Percentiles rank a stretch among this genome's conserved stretches.
phyloP scores from a whole-genome alignment of 2,888 invertebrate species.

The Amorpha juglandis region DNA sequence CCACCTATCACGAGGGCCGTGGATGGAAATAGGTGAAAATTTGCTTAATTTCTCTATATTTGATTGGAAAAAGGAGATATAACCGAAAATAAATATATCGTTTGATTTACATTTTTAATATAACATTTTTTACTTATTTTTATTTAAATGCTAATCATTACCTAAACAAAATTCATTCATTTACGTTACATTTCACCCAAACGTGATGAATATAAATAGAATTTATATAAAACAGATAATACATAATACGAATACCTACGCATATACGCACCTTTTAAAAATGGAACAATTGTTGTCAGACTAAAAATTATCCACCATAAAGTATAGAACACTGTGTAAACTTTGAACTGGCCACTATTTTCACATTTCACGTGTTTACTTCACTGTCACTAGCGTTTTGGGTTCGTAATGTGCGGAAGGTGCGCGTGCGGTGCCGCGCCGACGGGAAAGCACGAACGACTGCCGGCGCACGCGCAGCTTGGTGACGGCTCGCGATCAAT shows the following conservation, averaged over 20 bases:
- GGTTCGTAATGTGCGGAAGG: constrained; percentile 23
- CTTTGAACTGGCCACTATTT: constrained; percentile 23
- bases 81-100: not conserved
- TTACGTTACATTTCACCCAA: not conserved
- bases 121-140: too few species aligned
- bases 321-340: constrained; percentile 21
- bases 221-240: constrained; percentile 1
- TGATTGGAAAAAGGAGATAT: too few species aligned
- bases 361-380: constrained; percentile 24
- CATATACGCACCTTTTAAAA: constrained; percentile 20
- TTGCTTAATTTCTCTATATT: not conserved
- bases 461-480: constrained; percentile 76
- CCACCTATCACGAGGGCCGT: constrained; percentile 13
- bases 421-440: constrained; percentile 44
- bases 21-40: constrained; percentile 2
- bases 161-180: not conserved
- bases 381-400: constrained; percentile 24
- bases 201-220: constrained; percentile 4
- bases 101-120: not conserved
- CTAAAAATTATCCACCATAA: constrained; percentile 16
- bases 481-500: constrained; percentile 56
- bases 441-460: constrained; percentile 73
- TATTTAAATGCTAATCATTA: too few species aligned
- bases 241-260: constrained; percentile 8
- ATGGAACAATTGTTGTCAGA: not conserved